A percentile compares a stretch with the other conserved stretches of the same genome.
Conservation (phyloP, 1,140 invertebrate genomes). For the Hormaphis cornu region DNA sequence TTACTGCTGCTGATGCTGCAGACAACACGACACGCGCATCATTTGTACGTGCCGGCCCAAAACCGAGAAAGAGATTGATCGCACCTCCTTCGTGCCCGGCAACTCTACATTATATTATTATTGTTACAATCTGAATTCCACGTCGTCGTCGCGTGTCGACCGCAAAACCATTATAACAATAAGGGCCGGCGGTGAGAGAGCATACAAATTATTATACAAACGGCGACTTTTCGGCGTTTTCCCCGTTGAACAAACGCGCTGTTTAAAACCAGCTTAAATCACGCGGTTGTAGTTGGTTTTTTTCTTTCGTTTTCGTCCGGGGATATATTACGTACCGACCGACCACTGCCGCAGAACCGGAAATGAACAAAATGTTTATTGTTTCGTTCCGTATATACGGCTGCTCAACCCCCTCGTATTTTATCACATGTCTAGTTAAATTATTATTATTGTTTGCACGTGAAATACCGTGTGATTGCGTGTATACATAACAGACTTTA, state of each 20-base stretch:
- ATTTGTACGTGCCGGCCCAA: background rate
- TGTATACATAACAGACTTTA: too few relatives aligned
- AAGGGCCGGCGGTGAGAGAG: too few relatives aligned
- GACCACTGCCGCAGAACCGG: constrained; percentile 11
- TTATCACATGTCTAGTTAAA: too few relatives aligned
- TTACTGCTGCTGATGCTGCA: too few relatives aligned
- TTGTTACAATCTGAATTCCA: too few relatives aligned
- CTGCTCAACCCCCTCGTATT: too few relatives aligned
- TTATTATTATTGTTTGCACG: too few relatives aligned
- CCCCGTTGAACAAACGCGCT: background rate
- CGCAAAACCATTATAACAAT: background rate
- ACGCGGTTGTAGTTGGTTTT: background rate
- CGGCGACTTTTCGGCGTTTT: constrained; percentile 18
- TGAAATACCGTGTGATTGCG: too few relatives aligned
- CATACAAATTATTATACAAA: constrained; percentile 6
- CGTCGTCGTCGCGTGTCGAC: constrained; percentile 24
- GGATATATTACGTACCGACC: too few relatives aligned
- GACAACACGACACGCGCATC: background rate
- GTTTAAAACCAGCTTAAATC: background rate
- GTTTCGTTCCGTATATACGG: background rate
- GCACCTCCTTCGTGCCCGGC: background rate
- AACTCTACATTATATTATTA: too few relatives aligned
- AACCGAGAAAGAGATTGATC: constrained; percentile 17
- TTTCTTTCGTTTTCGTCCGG: too few relatives aligned
- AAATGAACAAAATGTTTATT: constrained; percentile 32